phyloP scores from a whole-genome alignment of 2,113 vertebrate species.

The Sialia sialis region DNA sequence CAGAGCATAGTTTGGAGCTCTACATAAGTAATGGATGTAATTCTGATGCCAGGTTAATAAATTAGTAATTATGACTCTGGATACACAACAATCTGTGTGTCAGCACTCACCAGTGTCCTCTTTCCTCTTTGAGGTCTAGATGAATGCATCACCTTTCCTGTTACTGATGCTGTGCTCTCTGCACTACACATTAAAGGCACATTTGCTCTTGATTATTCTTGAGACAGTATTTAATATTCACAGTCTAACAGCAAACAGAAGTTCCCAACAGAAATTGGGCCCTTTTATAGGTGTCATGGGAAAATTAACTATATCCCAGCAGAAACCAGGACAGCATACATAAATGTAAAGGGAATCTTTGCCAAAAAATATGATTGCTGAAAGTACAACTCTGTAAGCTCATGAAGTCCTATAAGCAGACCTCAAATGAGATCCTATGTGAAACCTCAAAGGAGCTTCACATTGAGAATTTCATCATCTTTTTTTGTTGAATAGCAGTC shows the following conservation, averaged over 20 bases:
- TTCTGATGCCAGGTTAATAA: conserved; percentile 11
- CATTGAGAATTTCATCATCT: neutral
- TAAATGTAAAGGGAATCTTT: neutral
- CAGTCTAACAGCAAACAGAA: neutral
- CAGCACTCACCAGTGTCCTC: neutral
- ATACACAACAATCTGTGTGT: conserved; percentile 8
- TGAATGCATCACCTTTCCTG: neutral
- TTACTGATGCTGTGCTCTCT: neutral
- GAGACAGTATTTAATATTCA: neutral
- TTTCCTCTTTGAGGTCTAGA: neutral
- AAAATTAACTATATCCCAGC: neutral
- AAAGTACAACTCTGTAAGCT: neutral
- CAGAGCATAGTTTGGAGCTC: conserved; percentile 18
- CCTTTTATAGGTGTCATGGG: neutral
- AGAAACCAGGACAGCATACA: neutral
- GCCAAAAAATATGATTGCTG: neutral
- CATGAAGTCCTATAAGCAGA: neutral
- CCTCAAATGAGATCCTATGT: too few relatives aligned
- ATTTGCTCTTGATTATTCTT: conserved; percentile 16
- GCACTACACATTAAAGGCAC: neutral
- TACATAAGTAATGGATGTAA: conserved; percentile 32
- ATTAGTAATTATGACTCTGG: conserved; percentile 40
- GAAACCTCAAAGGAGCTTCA: neutral
- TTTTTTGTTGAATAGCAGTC: neutral
- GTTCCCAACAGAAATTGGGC: neutral